Percentiles rank a stretch among this genome's conserved stretches.
Conservation (phyloP, 2,113 vertebrate genomes). For the Hymenochirus boettgeri region DNA sequence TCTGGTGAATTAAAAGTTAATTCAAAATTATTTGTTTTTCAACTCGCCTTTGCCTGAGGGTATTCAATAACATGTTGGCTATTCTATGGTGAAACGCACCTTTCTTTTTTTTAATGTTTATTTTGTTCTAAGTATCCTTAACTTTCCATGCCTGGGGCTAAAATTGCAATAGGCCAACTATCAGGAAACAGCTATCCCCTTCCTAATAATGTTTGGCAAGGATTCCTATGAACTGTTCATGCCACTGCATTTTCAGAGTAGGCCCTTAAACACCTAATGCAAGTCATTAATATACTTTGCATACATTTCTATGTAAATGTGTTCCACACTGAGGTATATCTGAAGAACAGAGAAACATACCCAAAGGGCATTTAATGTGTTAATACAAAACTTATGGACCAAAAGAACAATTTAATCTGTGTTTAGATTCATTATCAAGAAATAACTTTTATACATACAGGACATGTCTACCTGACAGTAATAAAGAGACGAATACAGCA, state of each 20-base stretch:
- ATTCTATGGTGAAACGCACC: conserved; percentile 38
- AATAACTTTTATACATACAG: too few relatives aligned
- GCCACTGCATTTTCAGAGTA: conserved; percentile 8
- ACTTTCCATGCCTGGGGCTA: conserved; percentile 47
- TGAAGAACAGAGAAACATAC: too few relatives aligned
- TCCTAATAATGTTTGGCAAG: conserved; percentile 16
- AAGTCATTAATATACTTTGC: neutral
- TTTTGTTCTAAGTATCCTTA: conserved; percentile 49
- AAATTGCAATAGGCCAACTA: conserved; percentile 2
- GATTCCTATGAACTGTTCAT: conserved; percentile 9
- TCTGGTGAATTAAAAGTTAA: conserved; percentile 44
- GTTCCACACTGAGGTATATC: neutral
- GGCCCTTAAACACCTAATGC: neutral
- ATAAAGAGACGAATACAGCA: too few relatives aligned
- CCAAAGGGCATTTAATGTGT: too few relatives aligned
- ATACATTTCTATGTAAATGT: conserved; percentile 18
- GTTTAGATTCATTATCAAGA: too few relatives aligned
- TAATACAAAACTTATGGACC: too few relatives aligned
- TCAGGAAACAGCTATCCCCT: conserved; percentile 27
- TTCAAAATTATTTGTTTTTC: conserved; percentile 45
- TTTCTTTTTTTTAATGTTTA: conserved; percentile 50
- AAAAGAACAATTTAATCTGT: too few relatives aligned
- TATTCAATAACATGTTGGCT: conserved; percentile 10
- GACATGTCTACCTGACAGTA: too few relatives aligned
- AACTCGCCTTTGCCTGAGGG: conserved; percentile 52